Conservation (phyloP, 1,140 invertebrate species). For the Pogonus chalceus region DNA sequence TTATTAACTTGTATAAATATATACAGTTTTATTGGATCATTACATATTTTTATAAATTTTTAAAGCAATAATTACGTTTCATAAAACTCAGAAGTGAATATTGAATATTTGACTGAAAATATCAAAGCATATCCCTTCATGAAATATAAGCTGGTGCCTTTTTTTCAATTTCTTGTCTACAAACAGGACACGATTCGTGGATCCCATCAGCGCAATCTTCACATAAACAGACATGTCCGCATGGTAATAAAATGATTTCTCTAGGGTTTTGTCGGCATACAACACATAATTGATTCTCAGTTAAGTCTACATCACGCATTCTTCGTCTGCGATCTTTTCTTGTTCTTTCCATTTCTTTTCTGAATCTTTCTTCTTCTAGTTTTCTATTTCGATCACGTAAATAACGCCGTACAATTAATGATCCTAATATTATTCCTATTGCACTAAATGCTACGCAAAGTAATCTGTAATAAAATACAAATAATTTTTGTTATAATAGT, state of each 20-base stretch:
- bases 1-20: no score
- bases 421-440: conserved; percentile 52
- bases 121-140: no score
- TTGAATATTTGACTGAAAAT: no score
- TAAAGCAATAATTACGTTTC: no score
- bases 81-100: no score
- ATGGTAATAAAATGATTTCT: conserved; percentile 68
- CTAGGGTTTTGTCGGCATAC: conserved; percentile 67
- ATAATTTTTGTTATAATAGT: background rate
- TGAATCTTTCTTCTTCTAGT: conserved; percentile 44
- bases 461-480: conserved; percentile 37
- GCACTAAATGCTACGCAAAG: conserved; percentile 54
- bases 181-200: conserved; percentile 57
- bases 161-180: conserved; percentile 50
- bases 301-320: conserved; percentile 48
- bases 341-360: conserved; percentile 48
- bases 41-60: no score
- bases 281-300: conserved; percentile 59
- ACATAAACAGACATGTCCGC: conserved; percentile 74
- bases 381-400: conserved; percentile 45
- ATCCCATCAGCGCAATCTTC: conserved; percentile 70
- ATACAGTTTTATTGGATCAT: no score
- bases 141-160: conserved; percentile 61
- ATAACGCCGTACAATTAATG: conserved; percentile 51
- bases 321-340: conserved; percentile 50